Base-by-base conservation (phyloP, 2,797 vertebrate species). In the Columba guinea region DNA sequence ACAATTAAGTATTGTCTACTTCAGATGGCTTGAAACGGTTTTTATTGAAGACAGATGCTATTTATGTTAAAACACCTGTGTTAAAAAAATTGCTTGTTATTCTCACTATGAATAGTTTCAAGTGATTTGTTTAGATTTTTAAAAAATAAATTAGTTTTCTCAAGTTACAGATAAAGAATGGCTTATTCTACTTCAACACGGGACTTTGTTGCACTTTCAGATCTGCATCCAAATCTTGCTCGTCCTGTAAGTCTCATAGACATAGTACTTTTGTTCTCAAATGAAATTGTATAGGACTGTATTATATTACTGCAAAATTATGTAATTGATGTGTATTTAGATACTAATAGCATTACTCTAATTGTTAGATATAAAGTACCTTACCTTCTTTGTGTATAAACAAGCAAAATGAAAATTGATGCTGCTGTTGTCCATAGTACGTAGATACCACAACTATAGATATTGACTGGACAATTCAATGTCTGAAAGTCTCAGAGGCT, bases 171-270 rank as follows among this genome's bases (percentile, higher is more conserved):
- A 73, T 95, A 49, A 79, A 98, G 95, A 94, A 98, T 98, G 98
- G 97, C 98, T 64, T 94, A 86, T 92, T 96, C 94, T 84, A 77
- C 92, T 81, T 96, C 98, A 94, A 65, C 95, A 76, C 97, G 97
- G 80, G 98, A 94, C 84, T 98, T 93, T 88, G 98, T 99, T 63
- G 93, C 98, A 34, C 98, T 99, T 96, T 98, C 98, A 90, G 98
- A 99, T 93, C 98, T 99, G 62, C 98, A 98, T 93, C 98, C 99
- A 84, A 99, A 98, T 96, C 97, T 98, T 90, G 98, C 98, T 96
- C 98, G 98, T 96, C 97, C 98, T 83, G 99, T 99, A 98, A 98
- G 99, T 98, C 94, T 80, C 88, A 34, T 18, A 83, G 83, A 89
- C 91, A 28, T 58, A 52, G 52, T 94, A 65, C 86, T 94, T 97